phyloP scores from a whole-genome alignment of 2,888 invertebrate species.

The Andrena fulva region DNA sequence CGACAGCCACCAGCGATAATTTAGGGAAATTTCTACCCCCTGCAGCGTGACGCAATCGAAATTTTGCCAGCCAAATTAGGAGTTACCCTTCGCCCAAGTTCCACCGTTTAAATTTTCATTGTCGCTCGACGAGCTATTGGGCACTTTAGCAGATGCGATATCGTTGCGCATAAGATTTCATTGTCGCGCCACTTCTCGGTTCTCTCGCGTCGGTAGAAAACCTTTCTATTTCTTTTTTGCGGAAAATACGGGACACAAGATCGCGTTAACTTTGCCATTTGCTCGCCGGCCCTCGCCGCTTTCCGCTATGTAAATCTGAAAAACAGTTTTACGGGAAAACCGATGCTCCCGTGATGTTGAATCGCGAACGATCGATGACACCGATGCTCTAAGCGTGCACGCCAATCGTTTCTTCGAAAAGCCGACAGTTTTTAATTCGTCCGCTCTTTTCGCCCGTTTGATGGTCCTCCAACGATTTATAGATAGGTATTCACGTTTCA shows the following conservation, averaged over 20 bases:
- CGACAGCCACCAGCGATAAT: constrained; percentile 33
- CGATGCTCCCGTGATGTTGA: background rate
- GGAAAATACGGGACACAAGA: too few species aligned
- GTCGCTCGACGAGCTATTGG: background rate
- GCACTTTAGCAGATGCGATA: background rate
- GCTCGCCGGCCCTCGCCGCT: too few species aligned
- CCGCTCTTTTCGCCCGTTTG: background rate
- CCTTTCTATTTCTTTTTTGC: too few species aligned
- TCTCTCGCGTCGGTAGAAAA: background rate
- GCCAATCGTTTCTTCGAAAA: background rate
- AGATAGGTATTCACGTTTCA: background rate
- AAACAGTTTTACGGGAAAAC: background rate
- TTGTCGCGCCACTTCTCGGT: background rate
- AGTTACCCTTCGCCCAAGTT: constrained; percentile 18
- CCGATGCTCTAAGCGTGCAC: background rate
- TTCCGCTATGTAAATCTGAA: too few species aligned
- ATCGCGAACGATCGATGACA: constrained; percentile 17
- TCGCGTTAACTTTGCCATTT: too few species aligned
- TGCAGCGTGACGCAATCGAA: background rate
- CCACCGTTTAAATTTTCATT: background rate
- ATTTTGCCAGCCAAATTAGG: constrained; percentile 27
- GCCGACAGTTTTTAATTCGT: background rate
- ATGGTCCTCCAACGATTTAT: background rate
- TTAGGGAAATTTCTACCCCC: constrained; percentile 6
- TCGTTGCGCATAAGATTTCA: background rate